phyloP scores from a whole-genome alignment of 2,797 vertebrate species.

The Phalanger gymnotis region DNA sequence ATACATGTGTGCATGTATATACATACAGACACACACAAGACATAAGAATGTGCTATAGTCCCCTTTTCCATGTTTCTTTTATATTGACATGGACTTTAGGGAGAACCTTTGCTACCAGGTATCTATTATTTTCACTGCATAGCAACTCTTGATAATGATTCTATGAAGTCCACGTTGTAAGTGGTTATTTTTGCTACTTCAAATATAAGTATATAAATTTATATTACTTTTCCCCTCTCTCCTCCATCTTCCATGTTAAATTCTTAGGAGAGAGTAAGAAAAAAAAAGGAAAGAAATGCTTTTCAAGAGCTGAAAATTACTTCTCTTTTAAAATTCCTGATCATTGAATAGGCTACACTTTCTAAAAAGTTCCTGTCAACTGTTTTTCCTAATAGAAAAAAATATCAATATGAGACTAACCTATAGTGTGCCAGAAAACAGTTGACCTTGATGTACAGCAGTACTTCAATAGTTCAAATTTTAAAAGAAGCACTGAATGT shows the following conservation, averaged over 20 bases:
- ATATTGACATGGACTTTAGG: slow-evolving; percentile 85
- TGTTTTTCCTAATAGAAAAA: no score
- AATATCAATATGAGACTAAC: no score
- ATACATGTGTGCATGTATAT: no score
- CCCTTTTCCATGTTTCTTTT: slow-evolving; percentile 84
- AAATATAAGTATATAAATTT: slow-evolving; percentile 79
- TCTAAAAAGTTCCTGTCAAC: no score
- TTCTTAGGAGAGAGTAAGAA: no score
- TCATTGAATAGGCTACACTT: slow-evolving; percentile 80
- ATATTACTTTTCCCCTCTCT: slow-evolving; percentile 32
- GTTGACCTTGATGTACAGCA: slow-evolving; percentile 83
- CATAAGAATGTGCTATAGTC: slow-evolving; percentile 86
- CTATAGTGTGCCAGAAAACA: no score
- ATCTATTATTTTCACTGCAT: slow-evolving; percentile 83
- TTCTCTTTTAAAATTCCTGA: slow-evolving; percentile 82
- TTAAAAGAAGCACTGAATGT: slow-evolving; percentile 86
- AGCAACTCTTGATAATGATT: slow-evolving; percentile 88
- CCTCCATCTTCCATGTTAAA: not conserved
- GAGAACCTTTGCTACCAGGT: slow-evolving; percentile 86
- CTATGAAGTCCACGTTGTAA: slow-evolving; percentile 83
- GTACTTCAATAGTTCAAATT: slow-evolving; percentile 86
- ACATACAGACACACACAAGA: not conserved
- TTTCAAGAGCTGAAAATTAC: slow-evolving; percentile 76
- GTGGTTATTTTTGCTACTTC: slow-evolving; percentile 85
- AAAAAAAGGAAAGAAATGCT: slow-evolving; percentile 74